Evolutionary conservation across 1,140 invertebrate genomes (phyloP), one percentile per base, ranked within the genome.

Genomic region (Euwallacea fornicatus): DNA sequence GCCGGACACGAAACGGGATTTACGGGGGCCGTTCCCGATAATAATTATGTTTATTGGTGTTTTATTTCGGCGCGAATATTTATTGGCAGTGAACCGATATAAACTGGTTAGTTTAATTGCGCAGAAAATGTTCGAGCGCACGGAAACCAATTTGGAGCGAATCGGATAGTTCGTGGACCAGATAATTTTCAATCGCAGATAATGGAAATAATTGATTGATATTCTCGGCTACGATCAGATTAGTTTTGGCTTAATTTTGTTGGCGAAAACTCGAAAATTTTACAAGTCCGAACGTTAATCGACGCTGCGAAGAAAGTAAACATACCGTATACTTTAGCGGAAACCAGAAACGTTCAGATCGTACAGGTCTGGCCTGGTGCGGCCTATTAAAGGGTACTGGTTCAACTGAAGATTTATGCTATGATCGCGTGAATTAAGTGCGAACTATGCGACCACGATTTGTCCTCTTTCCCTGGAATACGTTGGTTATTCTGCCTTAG

Each of bases 201-300:
- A 66, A 66, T 66, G 65, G 54, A 44, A 66, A 56, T 66, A 66
- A 66, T 66, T 66, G 65, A 66, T 66, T 66, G 65, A 58, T 66
- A 58, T 66, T 66, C 54, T 66, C 42, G 21, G 11, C n/a, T 66
- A 15, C 15, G 33, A 66, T 66, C 16, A 56, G 54, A 56, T 66
- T 66, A 44, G 44, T 58, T 66, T 58, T n/a, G 50, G 43, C 50
- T 66, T 66, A 58, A 58, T 66, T 60, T 60, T 56, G 16, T 15
- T 56, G 10, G 54, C 54, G 9, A 13, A 0, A 9, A 16, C 7
- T 56, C 16, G 54, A 56, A 56, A 56, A 56, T 21, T 2, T 13
- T 2, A 6, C 9, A 50, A 50, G 13, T 50, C 6, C 6, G 21
- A 33, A 33, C 21, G 21, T 33, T 33, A 33, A 4, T 50, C 13